Evolutionary conservation across 2,888 invertebrate species (phyloP), one percentile per base, ranked within the genome.

Genomic region (Petrolisthes manimaculis): DNA sequence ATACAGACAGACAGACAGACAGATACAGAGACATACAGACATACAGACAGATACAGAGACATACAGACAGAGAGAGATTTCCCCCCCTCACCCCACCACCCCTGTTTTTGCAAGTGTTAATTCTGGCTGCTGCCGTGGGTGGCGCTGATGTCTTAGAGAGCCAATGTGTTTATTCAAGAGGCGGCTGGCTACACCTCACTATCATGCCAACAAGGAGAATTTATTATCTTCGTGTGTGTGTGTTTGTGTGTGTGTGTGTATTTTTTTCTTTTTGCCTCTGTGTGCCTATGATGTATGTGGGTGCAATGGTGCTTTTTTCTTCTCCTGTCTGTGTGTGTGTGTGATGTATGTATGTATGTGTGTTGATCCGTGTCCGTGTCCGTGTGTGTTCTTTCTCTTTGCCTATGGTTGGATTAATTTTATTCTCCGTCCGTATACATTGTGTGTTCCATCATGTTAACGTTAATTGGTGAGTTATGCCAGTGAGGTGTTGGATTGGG

Each of bases 41-140:
- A 77, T n/a, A n/a, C n/a, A n/a, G n/a, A n/a, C n/a, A n/a, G 77
- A 77, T 5, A 77, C 8, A 77, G 77, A 77, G 77, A 77, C 8
- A 77, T 5, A 77, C 8, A 77, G n/a, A n/a, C n/a, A n/a, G 37
- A 37, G 37, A 2, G 37, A 37, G 37, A 37, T 37, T 0, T 2
- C 37, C 37, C 37, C 37, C 37, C 37, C 37, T n/a, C n/a, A n/a
- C n/a, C n/a, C n/a, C n/a, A n/a, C n/a, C n/a, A n/a, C n/a, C 37
- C 37, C 61, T 61, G n/a, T 24, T 1, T 61, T 12, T 18, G 18
- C 61, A 18, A 61, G 61, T 61, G 61, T 61, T 61, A 61, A 61
- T 61, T 61, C 61, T 3, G 1, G 18, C 61, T 18, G 9, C 61
- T 61, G 61, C 18, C 18, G 9, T 61, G 9, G 61, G 61, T 61